These are phyloP conservation scores for Mylabris sibirica DNA, from an alignment of 2,888 invertebrate genomes.

Conservation along the genomic window DNA sequence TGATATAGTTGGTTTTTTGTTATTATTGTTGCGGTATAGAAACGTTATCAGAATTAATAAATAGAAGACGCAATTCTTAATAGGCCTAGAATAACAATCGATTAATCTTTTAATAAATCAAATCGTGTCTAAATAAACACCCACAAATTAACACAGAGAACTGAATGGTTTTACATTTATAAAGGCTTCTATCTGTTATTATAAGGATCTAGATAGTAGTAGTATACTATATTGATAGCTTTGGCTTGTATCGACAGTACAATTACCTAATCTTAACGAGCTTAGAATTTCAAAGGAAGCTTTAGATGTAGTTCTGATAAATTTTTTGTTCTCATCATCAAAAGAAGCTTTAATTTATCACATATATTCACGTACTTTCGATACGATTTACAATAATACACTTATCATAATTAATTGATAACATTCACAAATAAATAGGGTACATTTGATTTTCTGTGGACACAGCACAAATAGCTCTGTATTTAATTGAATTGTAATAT, in stretches of 20 bases:
- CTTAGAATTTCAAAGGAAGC: background rate
- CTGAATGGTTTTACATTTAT: background rate
- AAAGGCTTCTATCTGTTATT: conserved; percentile 6
- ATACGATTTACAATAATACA: background rate
- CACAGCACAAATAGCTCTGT: too few relatives aligned
- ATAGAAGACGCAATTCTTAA: background rate
- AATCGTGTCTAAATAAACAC: background rate
- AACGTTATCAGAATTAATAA: background rate
- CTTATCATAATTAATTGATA: background rate
- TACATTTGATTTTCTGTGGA: too few relatives aligned
- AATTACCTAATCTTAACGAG: conserved; percentile 2
- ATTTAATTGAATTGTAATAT: background rate
- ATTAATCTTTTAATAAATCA: conserved; percentile 9
- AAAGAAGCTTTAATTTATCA: background rate
- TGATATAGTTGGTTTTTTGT: background rate
- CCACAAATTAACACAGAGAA: background rate
- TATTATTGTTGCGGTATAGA: background rate
- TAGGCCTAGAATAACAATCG: background rate
- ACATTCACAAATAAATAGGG: too few relatives aligned
- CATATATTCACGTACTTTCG: background rate
- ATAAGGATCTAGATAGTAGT: background rate
- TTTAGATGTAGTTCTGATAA: background rate
- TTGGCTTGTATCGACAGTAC: background rate
- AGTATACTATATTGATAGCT: too few relatives aligned
- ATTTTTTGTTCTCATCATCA: background rate